Base-by-base conservation (phyloP, 92 coral and sea anemone genomes). In the Muricea muricata region DNA sequence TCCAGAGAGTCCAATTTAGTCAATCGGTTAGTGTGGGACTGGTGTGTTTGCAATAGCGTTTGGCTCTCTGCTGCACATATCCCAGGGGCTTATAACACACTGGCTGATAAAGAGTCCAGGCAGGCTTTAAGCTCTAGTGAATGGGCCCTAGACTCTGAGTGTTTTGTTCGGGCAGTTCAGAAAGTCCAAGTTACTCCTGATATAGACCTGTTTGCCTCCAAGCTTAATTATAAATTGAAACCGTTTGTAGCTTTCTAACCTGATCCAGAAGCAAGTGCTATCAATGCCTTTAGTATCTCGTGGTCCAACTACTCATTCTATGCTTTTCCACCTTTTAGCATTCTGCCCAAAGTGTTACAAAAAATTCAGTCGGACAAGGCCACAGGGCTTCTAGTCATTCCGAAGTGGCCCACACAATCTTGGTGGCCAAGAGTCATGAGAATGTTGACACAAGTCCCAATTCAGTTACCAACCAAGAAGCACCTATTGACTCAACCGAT, bases 321-420 rank as follows among this genome's bases (percentile, higher is more conserved):
- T 67, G 89, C 87, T 54, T 87, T 91, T 79, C 94, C 90, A 37
- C 94, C 88, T n/a, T 88, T 91, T 47, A 85, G 92, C 47, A 84
- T 86, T 18, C 8, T 91, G 33, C 42, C 52, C 13, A 69, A 65
- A 37, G 87, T 84, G 33, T 34, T 87, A 9, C 89, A 87, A 52
- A 91, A 91, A 26, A 91, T 87, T 24, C 79, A 56, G 29, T 45
- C 66, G 83, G 89, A 90, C 68, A 54, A 79, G 45, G 89, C 87
- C 34, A 84, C 71, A 30, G 79, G 91, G 15, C 31, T 90, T 15
- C 17, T 90, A 17, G 88, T 86, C 1, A 79, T n/a, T 32, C 88
- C 90, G 26, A 31, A 52, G 41, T 87, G 93, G 93, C 86, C 89
- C 68, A 83, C 88, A 7, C 90, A 88, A 28, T 29, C 91, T 1